A percentile compares a stretch with the other conserved stretches of the same genome.
Evolutionary conservation across 2,113 vertebrate genomes (phyloP).

Genomic region (Varanus komodoensis): DNA sequence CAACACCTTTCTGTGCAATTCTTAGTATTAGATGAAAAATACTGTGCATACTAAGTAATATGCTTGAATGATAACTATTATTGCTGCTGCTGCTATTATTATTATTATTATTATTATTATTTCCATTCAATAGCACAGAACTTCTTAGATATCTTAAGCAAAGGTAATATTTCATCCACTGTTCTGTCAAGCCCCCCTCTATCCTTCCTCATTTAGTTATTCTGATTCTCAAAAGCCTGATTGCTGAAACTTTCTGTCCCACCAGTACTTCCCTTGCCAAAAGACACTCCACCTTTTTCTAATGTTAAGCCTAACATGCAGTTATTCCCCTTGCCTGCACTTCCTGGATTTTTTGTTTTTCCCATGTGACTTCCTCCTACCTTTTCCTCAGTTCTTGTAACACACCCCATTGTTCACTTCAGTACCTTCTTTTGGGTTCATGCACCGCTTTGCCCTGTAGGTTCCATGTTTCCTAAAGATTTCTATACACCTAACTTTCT

Average conservation of each 20-base stretch:
- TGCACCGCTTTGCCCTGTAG: not conserved
- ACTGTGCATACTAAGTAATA: no score
- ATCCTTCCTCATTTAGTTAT: not conserved
- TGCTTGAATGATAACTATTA: no score
- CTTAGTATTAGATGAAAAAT: no score
- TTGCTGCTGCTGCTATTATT: no score
- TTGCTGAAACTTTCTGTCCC: not conserved
- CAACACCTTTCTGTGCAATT: no score
- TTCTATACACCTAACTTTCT: not conserved
- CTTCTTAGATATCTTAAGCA: no score
- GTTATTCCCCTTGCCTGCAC: no score
- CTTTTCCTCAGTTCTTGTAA: not conserved
- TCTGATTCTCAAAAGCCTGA: not conserved
- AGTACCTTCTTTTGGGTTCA: not conserved
- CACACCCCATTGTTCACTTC: no score
- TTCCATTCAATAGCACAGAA: no score
- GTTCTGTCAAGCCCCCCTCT: not conserved
- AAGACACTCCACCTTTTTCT: not conserved
- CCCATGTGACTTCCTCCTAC: not conserved
- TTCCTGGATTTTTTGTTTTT: not conserved
- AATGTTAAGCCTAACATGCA: not conserved
- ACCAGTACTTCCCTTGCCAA: not conserved
- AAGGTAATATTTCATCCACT: no score
- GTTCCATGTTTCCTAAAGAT: not conserved
- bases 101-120: no score